Base-by-base conservation (phyloP, 2,888 invertebrate genomes). In the Meta bourneti region DNA sequence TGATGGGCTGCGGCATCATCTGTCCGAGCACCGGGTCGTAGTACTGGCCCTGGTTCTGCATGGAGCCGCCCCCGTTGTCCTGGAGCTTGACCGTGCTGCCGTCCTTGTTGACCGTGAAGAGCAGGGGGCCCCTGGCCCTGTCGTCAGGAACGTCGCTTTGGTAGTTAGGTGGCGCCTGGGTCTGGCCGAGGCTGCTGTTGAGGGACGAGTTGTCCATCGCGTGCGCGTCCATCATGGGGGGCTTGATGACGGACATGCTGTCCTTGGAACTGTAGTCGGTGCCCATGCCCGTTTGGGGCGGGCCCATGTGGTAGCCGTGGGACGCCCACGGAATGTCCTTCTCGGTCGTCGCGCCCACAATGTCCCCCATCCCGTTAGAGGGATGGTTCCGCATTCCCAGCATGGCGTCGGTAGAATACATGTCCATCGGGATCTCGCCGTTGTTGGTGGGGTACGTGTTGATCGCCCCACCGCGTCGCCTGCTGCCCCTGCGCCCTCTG, bases 101-200 rank as follows among this genome's bases (percentile, higher is more conserved):
- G 49, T 92, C 92, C 72, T 92, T 92, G 48, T 89, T 92, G n/a
- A 92, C 92, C n/a, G 92, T 92, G 72, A 92, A 92, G 19, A 92
- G 75, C 19, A 92, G 78, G n/a, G 92, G 89, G 6, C 92, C 92
- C 2, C 92, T 75, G 19, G 80, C 92, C 48, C 91, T 71, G 72
- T 92, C 92, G 51, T 89, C 92, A 20, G 85, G 82, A 86, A 92
- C 87, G 75, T 90, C 90, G 82, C 81, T 71, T 70, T 82, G 92
- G 79, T 90, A 90, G 75, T 74, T 87, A 11, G 84, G 87, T 6
- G 82, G 81, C 49, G 90, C 61, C 20, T 92, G 92, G 7, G 80
- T 72, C 78, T 84, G 89, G 7, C 71, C 82, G 20, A 92, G 75
- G 72, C 34, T 80, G 89, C 61, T 82, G 80, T 86, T 89, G 72